A percentile compares a stretch with the other conserved stretches of the same genome.
These are phyloP conservation scores for Hecatera dysodea DNA, from an alignment of 2,888 invertebrate species.

Conservation along the genomic window DNA sequence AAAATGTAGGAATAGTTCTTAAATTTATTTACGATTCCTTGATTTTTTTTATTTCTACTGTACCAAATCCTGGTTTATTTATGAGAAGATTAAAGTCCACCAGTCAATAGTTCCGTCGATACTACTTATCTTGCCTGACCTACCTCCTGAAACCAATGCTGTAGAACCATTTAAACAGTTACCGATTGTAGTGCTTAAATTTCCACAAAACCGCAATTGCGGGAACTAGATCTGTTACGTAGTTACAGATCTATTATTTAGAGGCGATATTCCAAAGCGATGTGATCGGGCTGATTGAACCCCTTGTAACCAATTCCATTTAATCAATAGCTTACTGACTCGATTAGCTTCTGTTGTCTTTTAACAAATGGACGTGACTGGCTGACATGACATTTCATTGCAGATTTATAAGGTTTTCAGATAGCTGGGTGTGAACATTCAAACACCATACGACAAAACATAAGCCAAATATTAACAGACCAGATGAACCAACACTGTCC, in stretches of 20 bases:
- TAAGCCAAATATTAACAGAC: too few species aligned
- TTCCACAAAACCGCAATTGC: constrained; percentile 44
- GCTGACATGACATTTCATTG: not conserved
- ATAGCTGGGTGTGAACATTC: too few species aligned
- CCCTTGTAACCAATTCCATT: not conserved
- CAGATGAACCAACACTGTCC: too few species aligned
- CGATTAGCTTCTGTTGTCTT: too few species aligned
- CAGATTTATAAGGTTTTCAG: not conserved
- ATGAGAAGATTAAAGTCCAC: constrained; percentile 8
- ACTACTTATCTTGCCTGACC: constrained; percentile 22
- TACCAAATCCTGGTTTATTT: not conserved
- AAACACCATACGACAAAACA: not conserved
- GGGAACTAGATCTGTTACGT: constrained; percentile 15
- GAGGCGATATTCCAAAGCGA: constrained; percentile 22
- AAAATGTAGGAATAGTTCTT: not conserved
- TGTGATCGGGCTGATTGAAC: not conserved
- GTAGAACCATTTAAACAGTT: constrained; percentile 46
- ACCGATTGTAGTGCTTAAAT: constrained; percentile 37
- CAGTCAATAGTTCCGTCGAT: constrained; percentile 8
- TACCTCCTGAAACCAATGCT: constrained; percentile 40
- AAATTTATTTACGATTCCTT: too few species aligned
- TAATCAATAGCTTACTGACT: not conserved
- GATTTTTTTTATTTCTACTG: not conserved
- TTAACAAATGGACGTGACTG: too few species aligned
- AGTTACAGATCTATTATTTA: constrained; percentile 41